Base-by-base conservation (phyloP, 1,140 invertebrate genomes). In the Zaprionus ghesquierei region DNA sequence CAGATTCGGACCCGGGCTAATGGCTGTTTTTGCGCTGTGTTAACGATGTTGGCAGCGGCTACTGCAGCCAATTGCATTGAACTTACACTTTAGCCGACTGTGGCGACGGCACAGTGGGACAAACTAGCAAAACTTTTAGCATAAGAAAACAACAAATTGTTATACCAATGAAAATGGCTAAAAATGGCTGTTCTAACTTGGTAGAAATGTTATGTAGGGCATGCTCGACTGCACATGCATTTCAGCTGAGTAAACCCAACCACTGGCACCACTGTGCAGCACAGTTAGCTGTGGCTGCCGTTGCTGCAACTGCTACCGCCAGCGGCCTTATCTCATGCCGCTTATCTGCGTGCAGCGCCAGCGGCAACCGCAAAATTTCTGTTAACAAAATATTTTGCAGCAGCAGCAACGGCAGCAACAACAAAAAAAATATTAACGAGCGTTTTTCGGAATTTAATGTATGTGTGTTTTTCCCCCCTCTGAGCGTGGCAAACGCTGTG, bases 331-430 rank as follows among this genome's bases (percentile, higher is more conserved):
- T 85, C 81, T 87, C n/a, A 22, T 31, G 44, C 75, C 60, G 79
- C 82, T 87, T 87, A 86, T 86, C 82, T 70, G 66, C 66, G 35
- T 73, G 65, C 70, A 73, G 41, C 65, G 75, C 64, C 70, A 72
- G 75, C 63, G 64, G 65, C 76, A 84, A 56, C 59, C 54, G 70
- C 59, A 75, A 86, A 81, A n/a, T n/a, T 87, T 86, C 81, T 86
- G 82, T 87, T 86, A 79, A 86, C 82, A 86, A 86, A 86, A 86
- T 86, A 86, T 86, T 86, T 86, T 68, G 61, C 61, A 63, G 61
- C 59, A 46, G 51, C 78, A 86, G 66, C 81, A 18, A n/a, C n/a
- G n/a, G n/a, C n/a, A n/a, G n/a, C n/a, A 44, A 5, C 8, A 20
- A 65, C n/a, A 61, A 65, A 75, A 56, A 27, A 68, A 63, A 61